Percentiles rank a stretch among this genome's conserved stretches.
phyloP scores from a whole-genome alignment of 2,888 invertebrate species.

The Ditula angustiorana region DNA sequence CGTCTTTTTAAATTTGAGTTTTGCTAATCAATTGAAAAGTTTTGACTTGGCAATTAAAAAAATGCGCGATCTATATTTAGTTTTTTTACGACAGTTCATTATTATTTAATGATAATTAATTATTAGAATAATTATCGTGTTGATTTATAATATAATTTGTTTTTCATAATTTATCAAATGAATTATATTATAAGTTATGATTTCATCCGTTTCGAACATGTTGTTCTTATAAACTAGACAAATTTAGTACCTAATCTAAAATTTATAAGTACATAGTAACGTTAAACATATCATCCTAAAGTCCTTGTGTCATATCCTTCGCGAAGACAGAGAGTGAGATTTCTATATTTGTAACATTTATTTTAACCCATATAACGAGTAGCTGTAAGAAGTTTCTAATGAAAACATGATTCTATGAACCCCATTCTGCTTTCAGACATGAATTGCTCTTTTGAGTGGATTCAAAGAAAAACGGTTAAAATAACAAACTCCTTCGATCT shows the following conservation, averaged over 20 bases:
- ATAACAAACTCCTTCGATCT: constrained; percentile 27
- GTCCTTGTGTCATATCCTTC: constrained; percentile 64
- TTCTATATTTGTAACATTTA: constrained; percentile 61
- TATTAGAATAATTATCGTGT: too few species aligned
- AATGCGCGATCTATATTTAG: too few species aligned
- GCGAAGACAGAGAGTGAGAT: constrained; percentile 58
- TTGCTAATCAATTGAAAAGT: too few species aligned
- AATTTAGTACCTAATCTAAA: constrained; percentile 20
- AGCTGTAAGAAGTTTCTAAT: constrained; percentile 43
- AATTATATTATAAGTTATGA: too few species aligned
- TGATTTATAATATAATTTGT: too few species aligned
- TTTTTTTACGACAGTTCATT: too few species aligned
- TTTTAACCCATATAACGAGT: constrained; percentile 43
- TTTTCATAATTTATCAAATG: too few species aligned
- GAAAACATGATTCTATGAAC: constrained; percentile 10
- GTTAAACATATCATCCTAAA: constrained; percentile 72
- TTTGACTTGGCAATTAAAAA: too few species aligned
- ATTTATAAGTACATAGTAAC: constrained; percentile 30
- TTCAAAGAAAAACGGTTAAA: constrained; percentile 16
- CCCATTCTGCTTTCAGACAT: constrained; percentile 17
- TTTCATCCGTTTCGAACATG: too few species aligned
- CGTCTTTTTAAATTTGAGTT: too few species aligned
- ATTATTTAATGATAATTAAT: too few species aligned
- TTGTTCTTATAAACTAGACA: constrained; percentile 6
- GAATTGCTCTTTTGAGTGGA: constrained; percentile 27